phyloP scores from a whole-genome alignment of 2,797 vertebrate genomes.

The Psittacula echo region DNA sequence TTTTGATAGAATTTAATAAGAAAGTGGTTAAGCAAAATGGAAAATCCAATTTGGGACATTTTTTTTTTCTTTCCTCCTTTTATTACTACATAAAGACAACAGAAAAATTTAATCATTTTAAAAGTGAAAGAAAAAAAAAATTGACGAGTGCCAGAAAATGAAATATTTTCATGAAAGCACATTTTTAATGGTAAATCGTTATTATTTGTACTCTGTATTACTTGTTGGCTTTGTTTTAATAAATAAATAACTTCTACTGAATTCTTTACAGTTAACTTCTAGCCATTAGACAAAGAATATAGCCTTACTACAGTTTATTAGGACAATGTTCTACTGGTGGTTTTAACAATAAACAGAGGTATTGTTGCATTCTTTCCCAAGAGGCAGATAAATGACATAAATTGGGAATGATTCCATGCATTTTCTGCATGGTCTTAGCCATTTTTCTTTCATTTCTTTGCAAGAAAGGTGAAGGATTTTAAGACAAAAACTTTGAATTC shows the following conservation, averaged over 20 bases:
- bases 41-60: background rate
- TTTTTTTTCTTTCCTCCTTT: accelerated
- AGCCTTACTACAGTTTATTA: background rate
- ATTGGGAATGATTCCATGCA: background rate
- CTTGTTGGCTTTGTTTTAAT: background rate
- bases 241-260: background rate
- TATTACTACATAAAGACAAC: background rate
- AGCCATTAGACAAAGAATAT: background rate
- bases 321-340: background rate
- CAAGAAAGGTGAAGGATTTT: background rate
- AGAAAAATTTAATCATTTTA: background rate
- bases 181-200: background rate
- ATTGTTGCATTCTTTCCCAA: background rate
- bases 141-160: background rate
- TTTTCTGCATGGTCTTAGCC: background rate
- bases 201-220: background rate
- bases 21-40: background rate
- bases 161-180: background rate
- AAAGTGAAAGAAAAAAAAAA: background rate
- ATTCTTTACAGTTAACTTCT: background rate
- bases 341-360: background rate
- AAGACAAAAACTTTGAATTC: background rate
- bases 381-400: background rate
- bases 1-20: background rate
- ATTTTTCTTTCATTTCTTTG: background rate